Evolutionary conservation across 2,888 invertebrate genomes (phyloP), one percentile per base, ranked within the genome.

Genomic region (Eutolmus rufibarbis): DNA sequence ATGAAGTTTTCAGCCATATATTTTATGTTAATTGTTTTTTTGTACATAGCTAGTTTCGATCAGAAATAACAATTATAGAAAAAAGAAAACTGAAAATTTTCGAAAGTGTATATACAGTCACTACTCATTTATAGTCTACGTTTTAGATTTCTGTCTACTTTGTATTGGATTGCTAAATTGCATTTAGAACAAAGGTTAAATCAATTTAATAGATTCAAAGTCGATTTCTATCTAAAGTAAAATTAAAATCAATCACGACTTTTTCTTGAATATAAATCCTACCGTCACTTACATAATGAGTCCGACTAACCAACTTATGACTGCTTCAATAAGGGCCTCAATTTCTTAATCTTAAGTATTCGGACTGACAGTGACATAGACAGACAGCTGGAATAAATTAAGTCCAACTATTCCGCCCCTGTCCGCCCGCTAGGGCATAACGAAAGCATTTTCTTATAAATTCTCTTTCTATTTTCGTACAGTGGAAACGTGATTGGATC

Each of bases 401-500:
- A 34, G 37, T 34, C 34, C 28, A 82, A 66, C 66, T 66, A 66
- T 12, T 66, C 28, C 28, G 28, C 2, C 12, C 4, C 66, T 28
- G 8, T 12, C 23, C 28, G 0, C 4, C 66, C 14, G 2, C 4
- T 23, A 28, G 9, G 51, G 2, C 66, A 28, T 3, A 66, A 28
- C 28, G 28, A 81, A 56, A 7, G 74, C 74, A 51, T 34, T 40
- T 23, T 76, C 34, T 66, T 66, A 51, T 82, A 31, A 87, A 79
- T 85, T 87, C 87, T 87, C 89, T 89, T 87, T 74, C 87, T 91
- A 90, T 88, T 89, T 9, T 34, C 19, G 90, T 91, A 66, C 91
- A 95, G 95, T 89, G 97, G 97, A 89, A 97, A 97, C 91, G 95
- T 97, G 86, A 94, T 96, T 89, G 96, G 96, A 89, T 94, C 94